Evolutionary conservation across 2,888 invertebrate species (phyloP).

Genomic region (Miltochrista miniata): DNA sequence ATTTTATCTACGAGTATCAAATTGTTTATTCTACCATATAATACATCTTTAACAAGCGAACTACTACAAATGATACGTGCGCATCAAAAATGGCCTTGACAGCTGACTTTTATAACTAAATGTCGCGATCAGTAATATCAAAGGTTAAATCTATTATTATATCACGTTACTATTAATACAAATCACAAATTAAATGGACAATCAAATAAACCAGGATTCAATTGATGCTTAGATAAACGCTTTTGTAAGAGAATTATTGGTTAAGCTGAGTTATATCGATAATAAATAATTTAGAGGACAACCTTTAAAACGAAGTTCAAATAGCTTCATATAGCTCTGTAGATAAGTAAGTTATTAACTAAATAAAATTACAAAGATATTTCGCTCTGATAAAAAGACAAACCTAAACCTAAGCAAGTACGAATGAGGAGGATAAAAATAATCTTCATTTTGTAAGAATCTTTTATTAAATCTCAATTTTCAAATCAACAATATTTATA

Average conservation of each 20-base stretch:
- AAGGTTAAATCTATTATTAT: conserved; percentile 64
- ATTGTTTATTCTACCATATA: conserved; percentile 13
- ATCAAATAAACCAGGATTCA: conserved; percentile 13
- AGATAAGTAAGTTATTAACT: too few species aligned
- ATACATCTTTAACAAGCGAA: conserved; percentile 16
- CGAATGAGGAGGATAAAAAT: too few species aligned
- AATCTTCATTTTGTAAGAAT: too few species aligned
- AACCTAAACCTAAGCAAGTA: too few species aligned
- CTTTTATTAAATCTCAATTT: too few species aligned
- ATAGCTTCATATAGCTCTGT: too few species aligned
- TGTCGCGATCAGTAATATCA: conserved; percentile 62
- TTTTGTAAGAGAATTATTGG: neutral
- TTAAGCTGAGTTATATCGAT: neutral
- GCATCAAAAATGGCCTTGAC: conserved; percentile 62
- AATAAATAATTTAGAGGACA: neutral
- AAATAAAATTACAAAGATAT: too few species aligned
- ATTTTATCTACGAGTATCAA: too few species aligned
- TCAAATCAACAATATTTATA: too few species aligned
- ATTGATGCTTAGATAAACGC: neutral
- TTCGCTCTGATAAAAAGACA: too few species aligned
- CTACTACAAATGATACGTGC: conserved; percentile 26
- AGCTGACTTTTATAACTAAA: conserved; percentile 70
- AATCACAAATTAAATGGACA: conserved; percentile 36
- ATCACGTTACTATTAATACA: conserved; percentile 59
- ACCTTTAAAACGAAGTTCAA: neutral